phyloP scores from a whole-genome alignment of 2,797 vertebrate genomes.

The Coluber constrictor region DNA sequence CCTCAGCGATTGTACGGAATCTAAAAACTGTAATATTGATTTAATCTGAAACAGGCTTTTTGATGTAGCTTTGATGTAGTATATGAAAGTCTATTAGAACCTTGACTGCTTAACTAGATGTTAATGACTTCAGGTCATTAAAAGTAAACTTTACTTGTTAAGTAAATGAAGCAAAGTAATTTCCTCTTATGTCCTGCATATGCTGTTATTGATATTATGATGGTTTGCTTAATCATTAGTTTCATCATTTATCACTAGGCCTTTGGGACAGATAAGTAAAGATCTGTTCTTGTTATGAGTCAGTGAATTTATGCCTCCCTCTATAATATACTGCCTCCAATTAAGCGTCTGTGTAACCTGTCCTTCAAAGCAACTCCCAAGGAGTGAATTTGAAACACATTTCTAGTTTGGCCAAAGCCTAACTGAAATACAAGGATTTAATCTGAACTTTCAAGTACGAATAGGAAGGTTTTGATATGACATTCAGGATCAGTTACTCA shows the following conservation, averaged over 20 bases:
- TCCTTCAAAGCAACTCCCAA: neutral
- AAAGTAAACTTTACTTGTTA: slow-evolving; percentile 26
- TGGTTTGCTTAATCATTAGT: slow-evolving; percentile 19
- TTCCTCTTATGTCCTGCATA: slow-evolving; percentile 25
- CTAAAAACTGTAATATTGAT: neutral
- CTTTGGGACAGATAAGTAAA: slow-evolving; percentile 20
- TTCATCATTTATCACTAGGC: slow-evolving; percentile 16
- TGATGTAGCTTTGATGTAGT: neutral
- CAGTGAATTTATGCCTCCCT: slow-evolving; percentile 16
- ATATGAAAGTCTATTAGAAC: slow-evolving; percentile 5
- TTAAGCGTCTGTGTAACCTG: neutral
- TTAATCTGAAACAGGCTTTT: neutral
- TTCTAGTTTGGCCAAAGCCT: neutral
- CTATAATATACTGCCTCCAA: neutral
- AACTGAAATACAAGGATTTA: neutral
- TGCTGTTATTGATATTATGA: slow-evolving; percentile 24
- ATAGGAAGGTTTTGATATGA: neutral
- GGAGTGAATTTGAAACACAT: neutral
- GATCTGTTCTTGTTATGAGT: slow-evolving; percentile 7
- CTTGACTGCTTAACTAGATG: slow-evolving; percentile 4
- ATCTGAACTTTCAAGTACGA: neutral
- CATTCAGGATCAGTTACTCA: neutral
- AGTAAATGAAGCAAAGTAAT: slow-evolving; percentile 30
- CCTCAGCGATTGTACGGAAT: neutral
- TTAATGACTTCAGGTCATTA: slow-evolving; percentile 23